Conservation (phyloP, 2,113 vertebrate genomes). For the Erythrolamprus reginae region DNA sequence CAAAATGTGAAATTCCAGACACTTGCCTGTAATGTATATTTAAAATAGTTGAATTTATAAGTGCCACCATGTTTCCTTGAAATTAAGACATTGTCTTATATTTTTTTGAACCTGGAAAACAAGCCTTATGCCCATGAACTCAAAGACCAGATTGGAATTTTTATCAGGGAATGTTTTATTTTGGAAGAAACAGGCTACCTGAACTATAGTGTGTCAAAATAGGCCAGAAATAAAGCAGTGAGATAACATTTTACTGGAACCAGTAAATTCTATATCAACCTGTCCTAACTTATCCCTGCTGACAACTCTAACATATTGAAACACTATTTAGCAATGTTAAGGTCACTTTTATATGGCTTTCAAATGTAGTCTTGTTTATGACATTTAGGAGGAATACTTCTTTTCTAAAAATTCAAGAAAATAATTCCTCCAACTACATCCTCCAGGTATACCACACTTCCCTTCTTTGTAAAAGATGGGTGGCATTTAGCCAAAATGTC, state of each 20-base stretch:
- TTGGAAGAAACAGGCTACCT: neutral
- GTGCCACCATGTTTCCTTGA: neutral
- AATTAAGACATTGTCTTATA: too few relatives aligned
- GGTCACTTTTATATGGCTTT: conserved; percentile 7
- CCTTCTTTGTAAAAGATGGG: neutral
- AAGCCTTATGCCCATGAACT: too few relatives aligned
- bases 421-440: neutral
- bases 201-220: neutral
- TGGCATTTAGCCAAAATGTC: neutral
- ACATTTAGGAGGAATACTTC: accelerated
- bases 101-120: too few relatives aligned
- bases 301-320: neutral
- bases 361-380: neutral
- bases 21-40: neutral
- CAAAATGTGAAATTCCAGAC: neutral
- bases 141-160: too few relatives aligned
- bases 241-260: conserved; percentile 5
- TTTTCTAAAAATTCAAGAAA: conserved; percentile 7
- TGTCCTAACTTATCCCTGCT: neutral
- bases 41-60: neutral
- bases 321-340: neutral
- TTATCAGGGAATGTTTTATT: too few relatives aligned
- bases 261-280: neutral
- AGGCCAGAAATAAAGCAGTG: neutral
- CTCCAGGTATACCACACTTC: neutral